A percentile compares a stretch with the other conserved stretches of the same genome.
Evolutionary conservation across 1,140 invertebrate genomes (phyloP).

Genomic region (Drosophila sp.): DNA sequence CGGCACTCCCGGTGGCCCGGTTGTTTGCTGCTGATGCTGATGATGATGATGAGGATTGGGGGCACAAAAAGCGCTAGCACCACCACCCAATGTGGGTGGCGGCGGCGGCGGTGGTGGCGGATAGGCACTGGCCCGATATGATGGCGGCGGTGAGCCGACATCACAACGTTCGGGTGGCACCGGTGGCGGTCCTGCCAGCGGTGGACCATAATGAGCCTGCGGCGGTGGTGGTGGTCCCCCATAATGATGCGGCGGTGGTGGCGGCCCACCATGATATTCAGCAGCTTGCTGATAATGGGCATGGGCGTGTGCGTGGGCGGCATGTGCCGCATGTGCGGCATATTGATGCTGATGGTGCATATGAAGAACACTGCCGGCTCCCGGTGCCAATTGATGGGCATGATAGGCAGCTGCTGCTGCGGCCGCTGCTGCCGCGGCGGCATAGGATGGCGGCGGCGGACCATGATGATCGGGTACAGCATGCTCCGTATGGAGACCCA

Average conservation of each 20-base stretch:
- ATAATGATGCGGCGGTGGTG: constrained; percentile 54
- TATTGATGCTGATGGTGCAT: constrained; percentile 71
- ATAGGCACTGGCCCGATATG: constrained; percentile 72
- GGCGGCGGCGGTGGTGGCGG: constrained; percentile 51
- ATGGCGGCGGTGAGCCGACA: constrained; percentile 75
- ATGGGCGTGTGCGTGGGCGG: constrained; percentile 35
- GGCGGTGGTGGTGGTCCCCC: constrained; percentile 41
- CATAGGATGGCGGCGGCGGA: constrained; percentile 71
- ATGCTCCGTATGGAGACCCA: constrained; percentile 77
- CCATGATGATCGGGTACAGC: constrained; percentile 69
- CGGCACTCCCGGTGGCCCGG: constrained; percentile 39
- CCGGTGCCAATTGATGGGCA: constrained; percentile 69
- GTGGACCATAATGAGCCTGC: constrained; percentile 58
- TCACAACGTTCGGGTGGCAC: constrained; percentile 70
- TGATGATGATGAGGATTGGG: constrained; percentile 75
- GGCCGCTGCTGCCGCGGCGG: constrained; percentile 71
- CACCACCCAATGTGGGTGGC: constrained; percentile 65
- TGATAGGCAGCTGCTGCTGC: constrained; percentile 76
- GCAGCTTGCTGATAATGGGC: constrained; percentile 68
- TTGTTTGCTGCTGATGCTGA: constrained; percentile 59
- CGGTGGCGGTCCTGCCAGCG: constrained; percentile 48
- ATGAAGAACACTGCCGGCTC: constrained; percentile 54
- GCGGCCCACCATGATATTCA: constrained; percentile 64
- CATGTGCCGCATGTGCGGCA: constrained; percentile 57
- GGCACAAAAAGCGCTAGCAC: constrained; percentile 77